Evolutionary conservation across 2,797 vertebrate species (phyloP).

Genomic region (Phataginus tetradactyla): DNA sequence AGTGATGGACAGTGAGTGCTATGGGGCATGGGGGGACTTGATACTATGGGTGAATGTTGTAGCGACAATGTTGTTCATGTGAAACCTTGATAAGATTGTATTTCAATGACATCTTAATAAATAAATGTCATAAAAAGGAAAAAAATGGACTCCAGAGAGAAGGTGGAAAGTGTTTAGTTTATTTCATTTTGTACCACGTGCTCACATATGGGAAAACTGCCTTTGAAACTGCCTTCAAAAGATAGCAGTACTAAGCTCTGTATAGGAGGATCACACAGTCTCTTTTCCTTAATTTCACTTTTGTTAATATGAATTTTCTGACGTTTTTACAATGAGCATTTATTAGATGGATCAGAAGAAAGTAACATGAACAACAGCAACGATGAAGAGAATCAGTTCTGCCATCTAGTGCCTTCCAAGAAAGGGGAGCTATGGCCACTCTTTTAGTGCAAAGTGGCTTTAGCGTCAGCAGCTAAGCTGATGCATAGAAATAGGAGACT

Average conservation of each 20-base stretch:
- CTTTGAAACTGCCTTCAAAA: accelerated
- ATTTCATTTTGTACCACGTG: not conserved
- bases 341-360: not conserved
- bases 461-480: not conserved
- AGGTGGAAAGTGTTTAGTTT: not conserved
- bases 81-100: too few species aligned
- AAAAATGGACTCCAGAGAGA: not conserved
- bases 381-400: not conserved
- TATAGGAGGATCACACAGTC: not conserved
- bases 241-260: not conserved
- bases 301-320: not conserved
- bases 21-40: too few species aligned
- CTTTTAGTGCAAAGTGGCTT: not conserved
- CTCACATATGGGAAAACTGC: not conserved
- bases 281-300: not conserved
- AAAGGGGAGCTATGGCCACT: not conserved
- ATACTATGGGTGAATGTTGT: too few species aligned
- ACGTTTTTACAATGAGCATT: not conserved
- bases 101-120: too few species aligned
- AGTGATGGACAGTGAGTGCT: too few species aligned
- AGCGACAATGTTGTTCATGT: too few species aligned
- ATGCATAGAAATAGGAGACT: not conserved
- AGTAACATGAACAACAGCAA: not conserved
- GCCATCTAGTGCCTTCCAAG: not conserved
- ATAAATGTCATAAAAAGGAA: too few species aligned